Percentiles rank a stretch among this genome's conserved stretches.
Conservation (phyloP, 2,113 vertebrate species). For the Triplophysa rosa region DNA sequence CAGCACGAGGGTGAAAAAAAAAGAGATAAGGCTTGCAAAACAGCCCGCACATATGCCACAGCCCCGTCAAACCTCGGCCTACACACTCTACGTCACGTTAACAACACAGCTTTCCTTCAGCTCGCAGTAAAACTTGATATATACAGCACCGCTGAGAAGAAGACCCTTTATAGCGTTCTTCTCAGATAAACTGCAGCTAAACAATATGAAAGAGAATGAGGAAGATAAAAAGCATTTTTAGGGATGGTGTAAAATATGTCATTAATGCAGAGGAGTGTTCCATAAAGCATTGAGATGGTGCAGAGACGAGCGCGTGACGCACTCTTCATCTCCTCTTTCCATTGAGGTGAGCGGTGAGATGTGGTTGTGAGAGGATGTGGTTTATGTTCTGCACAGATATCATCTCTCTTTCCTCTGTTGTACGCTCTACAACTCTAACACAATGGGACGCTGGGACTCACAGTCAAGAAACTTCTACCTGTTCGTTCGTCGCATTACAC, state of each 20-base stretch:
- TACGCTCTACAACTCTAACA: slow-evolving; percentile 55
- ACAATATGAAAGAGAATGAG: too few species aligned
- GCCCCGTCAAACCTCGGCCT: slow-evolving; percentile 14
- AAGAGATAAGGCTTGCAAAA: slow-evolving; percentile 49
- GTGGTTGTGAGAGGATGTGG: slow-evolving; percentile 74
- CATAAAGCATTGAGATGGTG: background rate
- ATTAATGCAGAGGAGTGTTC: too few species aligned
- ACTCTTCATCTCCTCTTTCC: slow-evolving; percentile 43
- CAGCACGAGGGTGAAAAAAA: slow-evolving; percentile 28
- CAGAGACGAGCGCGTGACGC: slow-evolving; percentile 13
- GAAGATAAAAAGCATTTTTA: too few species aligned
- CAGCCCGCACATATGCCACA: slow-evolving; percentile 42
- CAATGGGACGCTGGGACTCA: slow-evolving; percentile 35
- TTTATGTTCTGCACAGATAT: slow-evolving; percentile 65
- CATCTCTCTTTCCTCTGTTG: slow-evolving; percentile 56
- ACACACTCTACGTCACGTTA: slow-evolving; percentile 1
- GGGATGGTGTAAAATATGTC: too few species aligned
- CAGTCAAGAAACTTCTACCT: too few species aligned
- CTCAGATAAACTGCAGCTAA: too few species aligned
- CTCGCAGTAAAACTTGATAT: too few species aligned
- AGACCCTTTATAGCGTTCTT: too few species aligned
- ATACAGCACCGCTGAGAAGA: too few species aligned
- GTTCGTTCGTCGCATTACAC: too few species aligned
- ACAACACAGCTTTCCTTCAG: background rate
- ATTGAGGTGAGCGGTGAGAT: slow-evolving; percentile 61